These are phyloP conservation scores for Macrosteles quadrilineatus DNA, from an alignment of 1,140 invertebrate species.

Conservation along the genomic window DNA sequence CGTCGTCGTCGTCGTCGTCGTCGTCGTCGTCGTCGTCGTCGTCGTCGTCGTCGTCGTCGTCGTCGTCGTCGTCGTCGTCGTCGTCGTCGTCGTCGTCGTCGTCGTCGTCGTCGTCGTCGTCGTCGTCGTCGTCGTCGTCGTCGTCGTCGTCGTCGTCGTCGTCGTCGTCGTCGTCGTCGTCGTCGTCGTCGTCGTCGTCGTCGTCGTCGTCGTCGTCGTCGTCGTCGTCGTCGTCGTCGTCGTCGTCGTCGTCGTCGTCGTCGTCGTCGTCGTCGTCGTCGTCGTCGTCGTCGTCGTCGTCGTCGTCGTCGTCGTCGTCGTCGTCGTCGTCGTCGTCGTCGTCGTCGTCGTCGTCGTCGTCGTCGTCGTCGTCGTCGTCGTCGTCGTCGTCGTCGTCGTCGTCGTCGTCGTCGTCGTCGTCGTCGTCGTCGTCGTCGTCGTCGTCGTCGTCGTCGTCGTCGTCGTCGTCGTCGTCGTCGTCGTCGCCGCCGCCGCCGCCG, in stretches of 20 bases:
- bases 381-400: constrained; percentile 1
- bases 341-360: neutral
- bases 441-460: neutral
- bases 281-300: neutral
- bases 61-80: neutral
- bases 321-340: neutral
- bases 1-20: constrained; percentile 4
- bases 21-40: constrained; percentile 15
- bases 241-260: neutral
- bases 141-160: constrained; percentile 4
- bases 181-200: neutral
- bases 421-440: neutral
- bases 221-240: neutral
- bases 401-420: neutral
- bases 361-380: neutral
- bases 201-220: neutral
- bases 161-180: constrained; percentile 5
- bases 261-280: neutral
- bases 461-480: neutral
- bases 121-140: neutral
- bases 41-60: neutral
- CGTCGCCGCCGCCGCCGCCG: neutral
- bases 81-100: constrained; percentile 10
- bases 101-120: neutral
- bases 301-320: neutral